Evolutionary conservation across 2,888 invertebrate species (phyloP), one percentile per base, ranked within the genome.

Genomic region (Oligia fasciuncula): DNA sequence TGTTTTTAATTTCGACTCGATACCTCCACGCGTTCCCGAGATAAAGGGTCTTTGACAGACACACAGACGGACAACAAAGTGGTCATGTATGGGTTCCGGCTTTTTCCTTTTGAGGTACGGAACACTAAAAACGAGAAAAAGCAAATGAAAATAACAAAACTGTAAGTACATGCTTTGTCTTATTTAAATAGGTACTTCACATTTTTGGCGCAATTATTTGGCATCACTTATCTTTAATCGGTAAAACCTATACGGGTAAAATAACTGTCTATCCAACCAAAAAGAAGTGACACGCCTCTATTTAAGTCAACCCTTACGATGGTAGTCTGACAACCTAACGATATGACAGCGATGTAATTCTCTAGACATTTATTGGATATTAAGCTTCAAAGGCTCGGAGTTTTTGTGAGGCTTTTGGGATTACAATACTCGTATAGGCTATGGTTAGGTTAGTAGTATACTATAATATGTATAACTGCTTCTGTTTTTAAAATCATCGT

Each of bases 341-440:
- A 66, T 23, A 65, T 75, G 71, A 77, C 63, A 70, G 71, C 54
- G 70, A 69, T 83, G 72, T 79, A 54, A 75, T 72, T 60, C 67
- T 51, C 62, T 73, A 23, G 65, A 73, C 70, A 35, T 69, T 65
- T 75, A 69, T 75, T 65, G 75, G 60, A 66, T 70, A n/a, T n/a
- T n/a, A 73, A 1, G 29, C 43, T 43, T 79, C 46, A 79, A 40
- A 79, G 35, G n/a, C 13, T 46, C n/a, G 2, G 40, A 46, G 51
- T 57, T 79, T 49, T 78, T 79, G n/a, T 17, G 49, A 46, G 11
- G 14, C 9, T 35, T 35, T 46, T 77, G 51, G 43, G 51, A 23
- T 4, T 73, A 60, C 19, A 14, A 76, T 62, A 43, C 43, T 63
- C 43, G 43, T 43, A 49, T 8, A 35, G 1, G 23, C 11, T 19